A percentile compares a stretch with the other conserved stretches of the same genome.
phyloP scores from a whole-genome alignment of 2,113 vertebrate genomes.

The Triplophysa siluroides region DNA sequence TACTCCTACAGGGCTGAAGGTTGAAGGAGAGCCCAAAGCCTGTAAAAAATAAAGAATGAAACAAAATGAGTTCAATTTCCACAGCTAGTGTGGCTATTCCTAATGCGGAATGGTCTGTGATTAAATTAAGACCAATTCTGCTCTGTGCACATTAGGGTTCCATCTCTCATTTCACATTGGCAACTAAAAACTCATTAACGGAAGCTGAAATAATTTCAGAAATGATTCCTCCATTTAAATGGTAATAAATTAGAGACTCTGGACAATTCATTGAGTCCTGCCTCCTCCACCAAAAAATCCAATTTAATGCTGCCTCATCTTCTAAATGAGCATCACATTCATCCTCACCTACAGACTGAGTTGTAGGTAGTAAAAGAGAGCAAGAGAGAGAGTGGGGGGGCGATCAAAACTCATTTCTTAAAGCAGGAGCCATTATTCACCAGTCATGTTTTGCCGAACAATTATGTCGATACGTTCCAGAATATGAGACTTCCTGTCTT shows the following conservation, averaged over 20 bases:
- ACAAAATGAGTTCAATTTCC: slow-evolving; percentile 47
- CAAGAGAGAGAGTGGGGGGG: slow-evolving; percentile 47
- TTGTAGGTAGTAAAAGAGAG: slow-evolving; percentile 42
- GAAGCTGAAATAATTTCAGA: slow-evolving; percentile 70
- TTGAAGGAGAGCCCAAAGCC: slow-evolving; percentile 82
- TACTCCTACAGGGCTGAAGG: slow-evolving; percentile 84
- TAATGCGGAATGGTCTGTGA: slow-evolving; percentile 55
- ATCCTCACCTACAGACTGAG: slow-evolving; percentile 62
- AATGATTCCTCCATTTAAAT: slow-evolving; percentile 77
- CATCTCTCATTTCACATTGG: slow-evolving; percentile 71
- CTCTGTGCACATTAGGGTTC: slow-evolving; percentile 64
- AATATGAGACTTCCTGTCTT: slow-evolving; percentile 49
- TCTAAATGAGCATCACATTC: slow-evolving; percentile 75
- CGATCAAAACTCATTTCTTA: slow-evolving; percentile 60
- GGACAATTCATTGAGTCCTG: slow-evolving; percentile 69
- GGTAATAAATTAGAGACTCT: slow-evolving; percentile 74
- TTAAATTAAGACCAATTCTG: slow-evolving; percentile 66
- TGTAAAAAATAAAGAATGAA: slow-evolving; percentile 58
- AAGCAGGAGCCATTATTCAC: background rate
- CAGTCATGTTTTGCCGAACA: background rate
- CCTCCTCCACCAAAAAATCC: slow-evolving; percentile 70
- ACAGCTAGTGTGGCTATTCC: slow-evolving; percentile 37
- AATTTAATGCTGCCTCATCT: slow-evolving; percentile 75
- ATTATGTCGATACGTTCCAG: slow-evolving; percentile 53
- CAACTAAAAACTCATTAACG: slow-evolving; percentile 69